Evolutionary conservation across 2,888 invertebrate genomes (phyloP).

Genomic region (Gymnoscelis rufifasciata): DNA sequence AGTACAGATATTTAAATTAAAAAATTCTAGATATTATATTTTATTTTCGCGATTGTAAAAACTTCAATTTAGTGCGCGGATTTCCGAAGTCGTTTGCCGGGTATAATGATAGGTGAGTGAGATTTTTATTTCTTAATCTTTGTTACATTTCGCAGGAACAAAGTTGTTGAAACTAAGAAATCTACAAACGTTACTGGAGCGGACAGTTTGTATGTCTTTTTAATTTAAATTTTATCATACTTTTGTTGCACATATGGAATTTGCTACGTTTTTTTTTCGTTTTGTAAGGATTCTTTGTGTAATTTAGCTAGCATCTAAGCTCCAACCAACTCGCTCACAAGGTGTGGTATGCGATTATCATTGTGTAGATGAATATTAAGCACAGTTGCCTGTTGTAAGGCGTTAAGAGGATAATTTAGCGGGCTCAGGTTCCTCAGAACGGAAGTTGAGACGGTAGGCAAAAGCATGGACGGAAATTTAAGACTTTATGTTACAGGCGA

Average conservation of each 20-base stretch:
- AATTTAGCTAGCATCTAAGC: no score
- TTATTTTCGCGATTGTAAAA: constrained; percentile 30
- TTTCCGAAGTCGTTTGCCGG: constrained; percentile 49
- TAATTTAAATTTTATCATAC: no score
- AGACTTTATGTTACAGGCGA: no score
- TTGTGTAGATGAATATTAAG: neutral
- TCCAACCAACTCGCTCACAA: no score
- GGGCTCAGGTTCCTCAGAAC: neutral
- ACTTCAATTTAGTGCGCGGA: constrained; percentile 61
- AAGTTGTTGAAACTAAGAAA: no score
- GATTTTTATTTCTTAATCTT: constrained; percentile 5
- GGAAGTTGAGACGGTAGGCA: neutral
- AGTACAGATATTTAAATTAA: constrained; percentile 30
- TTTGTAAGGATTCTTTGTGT: no score
- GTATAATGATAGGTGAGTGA: constrained; percentile 72
- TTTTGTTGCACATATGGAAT: no score
- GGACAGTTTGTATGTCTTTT: no score
- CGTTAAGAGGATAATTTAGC: neutral
- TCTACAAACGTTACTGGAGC: no score
- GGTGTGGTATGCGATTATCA: no score
- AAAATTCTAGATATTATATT: constrained; percentile 15
- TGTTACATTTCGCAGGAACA: neutral
- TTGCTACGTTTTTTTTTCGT: no score
- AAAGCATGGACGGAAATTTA: no score
- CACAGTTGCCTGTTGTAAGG: neutral